phyloP scores from a whole-genome alignment of 2,113 vertebrate species.

The Hippolais icterina region DNA sequence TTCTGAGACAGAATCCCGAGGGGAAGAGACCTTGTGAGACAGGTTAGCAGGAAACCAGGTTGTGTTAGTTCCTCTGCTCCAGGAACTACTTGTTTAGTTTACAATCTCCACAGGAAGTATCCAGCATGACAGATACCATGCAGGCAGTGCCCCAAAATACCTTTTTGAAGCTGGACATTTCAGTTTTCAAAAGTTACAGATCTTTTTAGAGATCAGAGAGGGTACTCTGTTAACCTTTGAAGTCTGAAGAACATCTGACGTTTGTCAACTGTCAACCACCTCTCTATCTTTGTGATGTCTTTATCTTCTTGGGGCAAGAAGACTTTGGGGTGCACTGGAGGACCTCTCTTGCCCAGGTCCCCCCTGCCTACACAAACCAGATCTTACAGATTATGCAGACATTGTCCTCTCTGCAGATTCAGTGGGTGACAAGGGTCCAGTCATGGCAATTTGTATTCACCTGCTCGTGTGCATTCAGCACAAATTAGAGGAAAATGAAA shows the following conservation, averaged over 20 bases:
- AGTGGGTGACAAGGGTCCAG: background rate
- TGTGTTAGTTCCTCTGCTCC: background rate
- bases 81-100: conserved; percentile 27
- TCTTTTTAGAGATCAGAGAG: background rate
- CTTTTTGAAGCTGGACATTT: background rate
- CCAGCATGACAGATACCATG: background rate
- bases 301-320: background rate
- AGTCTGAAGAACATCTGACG: background rate
- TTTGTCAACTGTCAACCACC: background rate
- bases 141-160: background rate
- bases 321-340: background rate
- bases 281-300: background rate
- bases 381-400: background rate
- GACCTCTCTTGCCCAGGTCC: background rate
- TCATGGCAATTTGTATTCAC: background rate
- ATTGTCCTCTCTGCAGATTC: background rate
- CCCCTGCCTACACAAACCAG: background rate
- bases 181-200: background rate
- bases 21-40: background rate
- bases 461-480: background rate
- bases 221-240: background rate
- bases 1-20: background rate
- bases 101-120: background rate
- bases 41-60: conserved; percentile 55
- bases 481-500: background rate